These are phyloP conservation scores for Pristiophorus japonicus DNA, from an alignment of 2,113 vertebrate genomes.

Conservation along the genomic window DNA sequence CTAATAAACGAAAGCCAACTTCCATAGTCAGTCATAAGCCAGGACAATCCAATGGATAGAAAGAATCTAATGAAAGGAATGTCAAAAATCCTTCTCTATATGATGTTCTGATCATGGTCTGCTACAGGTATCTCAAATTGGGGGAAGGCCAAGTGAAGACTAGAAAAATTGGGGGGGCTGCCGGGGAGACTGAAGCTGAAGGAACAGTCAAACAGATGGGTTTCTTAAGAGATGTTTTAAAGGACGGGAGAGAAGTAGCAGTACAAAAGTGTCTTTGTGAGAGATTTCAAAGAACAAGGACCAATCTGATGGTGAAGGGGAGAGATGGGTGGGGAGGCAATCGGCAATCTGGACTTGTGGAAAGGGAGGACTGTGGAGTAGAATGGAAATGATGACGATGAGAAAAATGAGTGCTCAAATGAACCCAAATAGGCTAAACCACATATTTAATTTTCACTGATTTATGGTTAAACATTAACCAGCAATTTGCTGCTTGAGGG, in stretches of 20 bases:
- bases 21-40: not conserved
- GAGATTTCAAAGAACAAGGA: not conserved
- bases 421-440: not conserved
- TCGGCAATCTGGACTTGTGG: not conserved
- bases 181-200: not conserved
- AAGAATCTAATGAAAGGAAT: not conserved
- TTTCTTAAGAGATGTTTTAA: not conserved
- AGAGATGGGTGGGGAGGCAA: not conserved
- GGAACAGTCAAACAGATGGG: not conserved
- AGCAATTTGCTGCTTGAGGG: not conserved
- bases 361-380: not conserved
- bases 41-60: not conserved
- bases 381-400: not conserved
- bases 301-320: not conserved
- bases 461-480: not conserved
- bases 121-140: not conserved
- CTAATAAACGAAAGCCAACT: not conserved
- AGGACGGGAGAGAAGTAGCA: not conserved
- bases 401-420: not conserved
- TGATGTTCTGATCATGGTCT: not conserved
- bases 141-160: not conserved
- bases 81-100: not conserved
- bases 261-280: not conserved
- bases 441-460: not conserved
- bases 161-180: not conserved